A percentile compares a stretch with the other conserved stretches of the same genome.
Evolutionary conservation across 92 coral and sea anemone species (phyloP).

Genomic region (Epizoanthus stellaris): DNA sequence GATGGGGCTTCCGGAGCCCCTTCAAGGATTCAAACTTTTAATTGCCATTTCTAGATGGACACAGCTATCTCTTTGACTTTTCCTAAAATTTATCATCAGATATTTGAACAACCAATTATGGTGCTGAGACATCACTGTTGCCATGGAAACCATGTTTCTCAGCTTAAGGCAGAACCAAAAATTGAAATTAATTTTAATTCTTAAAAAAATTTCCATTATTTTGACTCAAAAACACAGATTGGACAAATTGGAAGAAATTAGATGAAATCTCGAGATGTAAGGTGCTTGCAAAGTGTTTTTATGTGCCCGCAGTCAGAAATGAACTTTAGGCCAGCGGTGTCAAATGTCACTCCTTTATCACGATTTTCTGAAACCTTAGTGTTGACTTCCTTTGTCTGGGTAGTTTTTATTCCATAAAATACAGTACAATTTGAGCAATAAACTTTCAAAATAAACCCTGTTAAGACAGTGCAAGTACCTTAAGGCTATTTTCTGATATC

Average conservation of each 20-base stretch:
- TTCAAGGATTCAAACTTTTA: background rate
- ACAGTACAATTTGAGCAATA: too few species aligned
- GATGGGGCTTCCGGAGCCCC: constrained; percentile 2
- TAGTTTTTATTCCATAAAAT: too few species aligned
- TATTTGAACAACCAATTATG: background rate
- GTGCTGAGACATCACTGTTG: background rate
- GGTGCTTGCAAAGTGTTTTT: too few species aligned
- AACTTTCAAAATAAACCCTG: too few species aligned
- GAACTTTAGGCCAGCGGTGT: too few species aligned
- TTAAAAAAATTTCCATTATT: background rate
- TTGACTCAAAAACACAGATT: constrained; percentile 2
- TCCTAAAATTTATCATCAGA: background rate
- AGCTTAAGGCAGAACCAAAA: background rate
- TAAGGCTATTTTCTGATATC: background rate
- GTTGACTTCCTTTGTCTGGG: too few species aligned
- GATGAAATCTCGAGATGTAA: too few species aligned
- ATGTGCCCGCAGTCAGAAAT: too few species aligned
- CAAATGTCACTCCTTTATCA: too few species aligned
- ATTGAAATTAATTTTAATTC: background rate
- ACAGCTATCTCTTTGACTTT: background rate
- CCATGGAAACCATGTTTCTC: constrained; percentile 3
- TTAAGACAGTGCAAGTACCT: too few species aligned
- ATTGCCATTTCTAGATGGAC: background rate
- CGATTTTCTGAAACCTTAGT: too few species aligned
- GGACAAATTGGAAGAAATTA: background rate